Evolutionary conservation across 1,140 invertebrate genomes (phyloP).

Genomic region (Drosophila auraria): DNA sequence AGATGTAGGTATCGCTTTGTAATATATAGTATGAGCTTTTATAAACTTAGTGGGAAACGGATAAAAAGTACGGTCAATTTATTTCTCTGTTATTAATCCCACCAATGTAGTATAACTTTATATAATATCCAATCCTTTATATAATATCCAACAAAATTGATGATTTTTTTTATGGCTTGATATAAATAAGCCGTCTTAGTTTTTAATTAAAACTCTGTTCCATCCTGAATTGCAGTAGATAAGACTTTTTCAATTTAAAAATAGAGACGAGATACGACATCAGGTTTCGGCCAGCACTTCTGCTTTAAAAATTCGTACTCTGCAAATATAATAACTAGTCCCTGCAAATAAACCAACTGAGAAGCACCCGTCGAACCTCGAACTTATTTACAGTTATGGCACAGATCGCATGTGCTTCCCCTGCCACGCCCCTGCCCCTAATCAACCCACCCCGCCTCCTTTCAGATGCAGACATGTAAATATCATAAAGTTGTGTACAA

Average conservation of each 20-base stretch:
- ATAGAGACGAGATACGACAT: no score
- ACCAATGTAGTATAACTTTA: not conserved
- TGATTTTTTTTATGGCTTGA: no score
- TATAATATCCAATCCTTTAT: no score
- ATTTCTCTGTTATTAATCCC: not conserved
- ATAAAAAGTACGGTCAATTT: no score
- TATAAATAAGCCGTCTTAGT: no score
- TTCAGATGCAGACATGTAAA: constrained; percentile 65
- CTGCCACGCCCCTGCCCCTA: constrained; percentile 12
- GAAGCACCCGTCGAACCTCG: constrained; percentile 15
- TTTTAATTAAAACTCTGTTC: not conserved
- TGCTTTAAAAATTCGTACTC: not conserved
- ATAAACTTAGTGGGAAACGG: not conserved
- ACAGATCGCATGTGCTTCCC: constrained; percentile 36
- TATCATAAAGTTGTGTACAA: constrained; percentile 80
- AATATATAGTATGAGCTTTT: no score
- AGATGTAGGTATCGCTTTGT: no score
- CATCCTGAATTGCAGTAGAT: no score
- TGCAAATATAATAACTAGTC: not conserved
- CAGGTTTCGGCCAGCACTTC: not conserved
- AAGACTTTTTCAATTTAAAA: no score
- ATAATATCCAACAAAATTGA: no score
- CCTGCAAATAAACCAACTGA: not conserved
- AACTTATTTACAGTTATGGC: constrained; percentile 51
- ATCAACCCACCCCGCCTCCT: not conserved